Evolutionary conservation across 2,113 vertebrate species (phyloP).

Genomic region (Struthio camelus): DNA sequence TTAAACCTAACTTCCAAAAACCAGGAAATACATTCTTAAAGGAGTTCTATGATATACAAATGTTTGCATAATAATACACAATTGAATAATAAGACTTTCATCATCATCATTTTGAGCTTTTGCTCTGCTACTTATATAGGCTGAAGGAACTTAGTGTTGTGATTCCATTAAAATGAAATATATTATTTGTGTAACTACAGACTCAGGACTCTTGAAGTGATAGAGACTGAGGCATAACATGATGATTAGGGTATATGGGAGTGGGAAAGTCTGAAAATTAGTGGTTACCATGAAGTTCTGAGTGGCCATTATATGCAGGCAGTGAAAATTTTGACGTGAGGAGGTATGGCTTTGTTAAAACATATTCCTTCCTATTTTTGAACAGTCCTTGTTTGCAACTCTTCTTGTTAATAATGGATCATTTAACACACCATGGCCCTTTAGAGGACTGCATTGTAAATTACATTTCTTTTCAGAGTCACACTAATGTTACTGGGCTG

Average conservation of each 20-base stretch:
- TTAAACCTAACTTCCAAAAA: neutral
- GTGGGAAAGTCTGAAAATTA: neutral
- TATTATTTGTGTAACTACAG: neutral
- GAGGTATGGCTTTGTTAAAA: neutral
- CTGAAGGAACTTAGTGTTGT: no score
- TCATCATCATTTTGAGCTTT: neutral
- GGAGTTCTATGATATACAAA: neutral
- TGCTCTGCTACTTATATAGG: neutral
- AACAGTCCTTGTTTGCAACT: neutral
- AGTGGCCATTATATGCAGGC: neutral
- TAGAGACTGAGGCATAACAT: neutral
- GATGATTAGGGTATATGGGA: neutral
- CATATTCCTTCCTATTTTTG: neutral
- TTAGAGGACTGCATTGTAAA: neutral
- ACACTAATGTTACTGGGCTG: neutral
- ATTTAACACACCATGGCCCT: neutral
- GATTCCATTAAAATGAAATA: neutral
- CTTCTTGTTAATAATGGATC: neutral
- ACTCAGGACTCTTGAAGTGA: neutral
- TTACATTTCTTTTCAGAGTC: neutral
- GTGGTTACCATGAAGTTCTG: neutral
- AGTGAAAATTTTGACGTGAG: neutral
- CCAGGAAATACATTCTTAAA: neutral
- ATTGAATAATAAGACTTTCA: neutral
- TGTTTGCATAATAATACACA: neutral